Evolutionary conservation across 2,888 invertebrate species (phyloP).

Genomic region (Blera fallax): DNA sequence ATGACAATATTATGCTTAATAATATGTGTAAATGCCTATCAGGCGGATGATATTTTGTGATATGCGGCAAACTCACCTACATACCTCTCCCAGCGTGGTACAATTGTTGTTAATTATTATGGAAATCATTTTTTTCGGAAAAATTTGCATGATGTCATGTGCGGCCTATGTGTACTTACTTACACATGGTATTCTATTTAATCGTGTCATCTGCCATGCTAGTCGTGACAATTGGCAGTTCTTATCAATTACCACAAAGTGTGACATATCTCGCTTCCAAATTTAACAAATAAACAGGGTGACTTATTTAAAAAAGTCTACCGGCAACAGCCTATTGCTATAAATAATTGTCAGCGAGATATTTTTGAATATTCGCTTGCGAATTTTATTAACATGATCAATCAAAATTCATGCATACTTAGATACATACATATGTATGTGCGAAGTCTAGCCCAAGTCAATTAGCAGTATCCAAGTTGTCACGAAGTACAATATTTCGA

Average conservation of each 20-base stretch:
- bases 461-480: conserved; percentile 10
- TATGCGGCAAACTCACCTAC: not conserved
- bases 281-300: not conserved
- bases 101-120: conserved; percentile 41
- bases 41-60: not conserved
- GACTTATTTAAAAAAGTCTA: not conserved
- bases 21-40: not conserved
- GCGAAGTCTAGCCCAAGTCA: conserved; percentile 17
- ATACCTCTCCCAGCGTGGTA: conserved; percentile 19
- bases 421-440: not conserved
- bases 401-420: not conserved
- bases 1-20: not conserved
- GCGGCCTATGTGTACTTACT: not conserved
- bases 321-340: not conserved
- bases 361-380: conserved; percentile 21
- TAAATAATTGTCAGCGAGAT: not conserved
- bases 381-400: conserved; percentile 17
- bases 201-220: not conserved
- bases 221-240: conserved; percentile 13
- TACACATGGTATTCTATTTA: conserved; percentile 14
- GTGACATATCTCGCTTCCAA: conserved; percentile 7
- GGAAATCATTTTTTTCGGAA: not conserved
- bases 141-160: conserved; percentile 24
- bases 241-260: not conserved
- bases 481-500: not conserved